Evolutionary conservation across 2,113 vertebrate species (phyloP).

Genomic region (Gnathonemus echidnorhynchus): DNA sequence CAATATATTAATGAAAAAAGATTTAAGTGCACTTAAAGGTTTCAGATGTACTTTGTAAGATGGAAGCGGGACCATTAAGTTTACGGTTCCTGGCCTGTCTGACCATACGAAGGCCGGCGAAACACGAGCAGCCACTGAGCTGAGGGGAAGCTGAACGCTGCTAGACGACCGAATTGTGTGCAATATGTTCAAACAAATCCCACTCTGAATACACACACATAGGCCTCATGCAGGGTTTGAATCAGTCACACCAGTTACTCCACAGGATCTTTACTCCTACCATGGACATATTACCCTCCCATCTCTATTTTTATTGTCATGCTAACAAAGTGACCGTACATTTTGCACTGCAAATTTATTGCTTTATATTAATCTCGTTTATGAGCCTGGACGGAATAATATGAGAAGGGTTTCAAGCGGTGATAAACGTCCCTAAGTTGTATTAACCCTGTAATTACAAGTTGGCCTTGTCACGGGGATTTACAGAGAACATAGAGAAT

Average conservation of each 20-base stretch:
- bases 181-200: neutral
- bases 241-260: neutral
- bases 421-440: neutral
- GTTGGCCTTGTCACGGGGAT: neutral
- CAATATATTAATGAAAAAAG: neutral
- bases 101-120: neutral
- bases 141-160: neutral
- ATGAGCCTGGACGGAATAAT: neutral
- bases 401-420: neutral
- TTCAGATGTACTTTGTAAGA: neutral
- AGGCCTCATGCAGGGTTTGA: neutral
- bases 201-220: neutral
- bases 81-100: neutral
- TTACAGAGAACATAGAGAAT: neutral
- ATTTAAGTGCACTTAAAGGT: neutral
- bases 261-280: neutral
- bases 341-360: neutral
- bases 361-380: slow-evolving; percentile 1
- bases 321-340: neutral
- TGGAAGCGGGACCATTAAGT: neutral
- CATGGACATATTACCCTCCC: neutral
- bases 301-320: neutral
- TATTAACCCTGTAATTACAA: neutral
- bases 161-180: neutral
- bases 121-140: neutral